Conservation (phyloP, 2,797 vertebrate genomes). For the Sebastes aleutianus region DNA sequence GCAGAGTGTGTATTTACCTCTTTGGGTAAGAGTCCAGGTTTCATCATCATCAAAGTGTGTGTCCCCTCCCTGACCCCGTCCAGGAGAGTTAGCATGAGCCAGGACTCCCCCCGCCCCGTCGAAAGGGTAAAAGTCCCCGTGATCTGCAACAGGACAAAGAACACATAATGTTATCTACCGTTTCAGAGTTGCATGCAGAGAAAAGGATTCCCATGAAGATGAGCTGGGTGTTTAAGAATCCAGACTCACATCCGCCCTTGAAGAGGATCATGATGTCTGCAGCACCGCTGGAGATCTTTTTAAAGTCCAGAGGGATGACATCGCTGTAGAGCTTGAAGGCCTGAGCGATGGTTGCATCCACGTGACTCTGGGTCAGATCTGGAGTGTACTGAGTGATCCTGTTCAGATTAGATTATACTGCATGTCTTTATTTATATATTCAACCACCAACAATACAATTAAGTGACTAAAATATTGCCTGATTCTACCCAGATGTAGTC, state of each 20-base stretch:
- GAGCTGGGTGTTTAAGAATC: neutral
- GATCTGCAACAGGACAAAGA: constrained; percentile 52
- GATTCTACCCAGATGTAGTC: no score
- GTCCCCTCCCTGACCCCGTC: constrained; percentile 81
- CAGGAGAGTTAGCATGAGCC: constrained; percentile 87
- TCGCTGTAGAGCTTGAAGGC: constrained; percentile 81
- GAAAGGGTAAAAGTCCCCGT: constrained; percentile 86
- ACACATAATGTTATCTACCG: neutral
- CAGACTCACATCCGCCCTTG: constrained; percentile 65
- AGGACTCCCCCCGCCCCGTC: constrained; percentile 81
- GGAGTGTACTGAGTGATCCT: constrained; percentile 67
- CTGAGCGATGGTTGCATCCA: constrained; percentile 65
- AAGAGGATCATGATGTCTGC: constrained; percentile 82
- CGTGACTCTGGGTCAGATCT: constrained; percentile 44
- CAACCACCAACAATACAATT: neutral
- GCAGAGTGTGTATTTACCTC: constrained; percentile 55
- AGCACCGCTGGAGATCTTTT: constrained; percentile 66
- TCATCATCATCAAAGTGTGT: constrained; percentile 92
- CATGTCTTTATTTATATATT: neutral
- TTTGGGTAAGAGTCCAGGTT: constrained; percentile 78
- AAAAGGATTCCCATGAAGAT: neutral
- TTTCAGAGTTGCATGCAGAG: neutral
- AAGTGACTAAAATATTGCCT: neutral
- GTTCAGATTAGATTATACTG: constrained; percentile 14
- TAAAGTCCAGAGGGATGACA: constrained; percentile 75